Conservation (phyloP, 2,797 vertebrate species). For the Labroides dimidiatus region DNA sequence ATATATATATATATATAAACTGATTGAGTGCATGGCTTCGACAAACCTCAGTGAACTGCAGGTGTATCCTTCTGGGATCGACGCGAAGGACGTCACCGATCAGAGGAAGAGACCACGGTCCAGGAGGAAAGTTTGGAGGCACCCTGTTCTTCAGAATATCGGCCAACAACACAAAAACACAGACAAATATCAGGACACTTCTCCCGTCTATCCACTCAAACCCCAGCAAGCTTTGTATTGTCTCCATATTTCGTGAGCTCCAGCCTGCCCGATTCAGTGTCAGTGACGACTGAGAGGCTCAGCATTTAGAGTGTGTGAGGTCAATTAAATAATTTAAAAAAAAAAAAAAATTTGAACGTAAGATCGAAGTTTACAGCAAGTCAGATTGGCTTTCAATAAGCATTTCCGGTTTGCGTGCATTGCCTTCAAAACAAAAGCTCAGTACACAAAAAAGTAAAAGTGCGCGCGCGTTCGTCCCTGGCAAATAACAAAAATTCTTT, state of each 20-base stretch:
- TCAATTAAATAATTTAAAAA: too few relatives aligned
- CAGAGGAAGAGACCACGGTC: conserved; percentile 76
- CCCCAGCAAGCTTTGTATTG: neutral
- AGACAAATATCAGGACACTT: conserved; percentile 65
- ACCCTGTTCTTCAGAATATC: conserved; percentile 71
- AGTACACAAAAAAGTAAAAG: too few relatives aligned
- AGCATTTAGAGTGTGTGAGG: too few relatives aligned
- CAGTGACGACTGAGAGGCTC: too few relatives aligned
- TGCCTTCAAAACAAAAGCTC: neutral
- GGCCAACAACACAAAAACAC: conserved; percentile 64
- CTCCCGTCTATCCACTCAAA: conserved; percentile 63
- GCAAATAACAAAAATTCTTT: too few relatives aligned
- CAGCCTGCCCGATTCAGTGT: neutral
- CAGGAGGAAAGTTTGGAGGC: conserved; percentile 82
- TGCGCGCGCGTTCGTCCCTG: too few relatives aligned
- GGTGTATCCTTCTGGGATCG: conserved; percentile 42
- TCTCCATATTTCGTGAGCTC: conserved; percentile 28
- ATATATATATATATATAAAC: too few relatives aligned
- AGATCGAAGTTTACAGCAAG: too few relatives aligned
- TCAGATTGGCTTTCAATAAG: too few relatives aligned
- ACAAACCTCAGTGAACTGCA: conserved; percentile 62
- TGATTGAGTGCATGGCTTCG: too few relatives aligned
- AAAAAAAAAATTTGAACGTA: too few relatives aligned
- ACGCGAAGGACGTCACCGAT: conserved; percentile 74
- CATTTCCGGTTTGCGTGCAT: neutral